Conservation (phyloP, 1,140 invertebrate genomes). For the Pseudomyrmex dendroicus region DNA sequence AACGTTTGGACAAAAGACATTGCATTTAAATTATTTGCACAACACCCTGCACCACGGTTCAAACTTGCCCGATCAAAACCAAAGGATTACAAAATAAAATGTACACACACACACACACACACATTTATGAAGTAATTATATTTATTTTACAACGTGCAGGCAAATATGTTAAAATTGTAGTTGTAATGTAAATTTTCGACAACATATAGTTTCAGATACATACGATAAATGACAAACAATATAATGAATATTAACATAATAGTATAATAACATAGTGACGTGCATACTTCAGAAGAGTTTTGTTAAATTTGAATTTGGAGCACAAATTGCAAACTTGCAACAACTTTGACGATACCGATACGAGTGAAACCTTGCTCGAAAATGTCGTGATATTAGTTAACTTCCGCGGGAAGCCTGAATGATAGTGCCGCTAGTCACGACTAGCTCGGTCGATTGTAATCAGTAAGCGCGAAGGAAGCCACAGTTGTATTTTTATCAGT, state of each 20-base stretch:
- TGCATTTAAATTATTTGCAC: no score
- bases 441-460: conserved; percentile 62
- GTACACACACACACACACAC: no score
- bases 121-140: no score
- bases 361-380: conserved; percentile 73
- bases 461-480: conserved; percentile 28
- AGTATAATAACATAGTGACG: conserved; percentile 6
- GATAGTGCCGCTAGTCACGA: conserved; percentile 71
- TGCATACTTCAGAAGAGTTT: neutral
- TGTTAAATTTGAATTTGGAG: conserved; percentile 47
- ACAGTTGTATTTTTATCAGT: conserved; percentile 39
- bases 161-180: neutral
- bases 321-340: conserved; percentile 15
- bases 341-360: conserved; percentile 9
- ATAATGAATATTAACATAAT: conserved; percentile 20
- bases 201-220: conserved; percentile 10
- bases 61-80: no score
- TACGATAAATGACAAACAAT: neutral
- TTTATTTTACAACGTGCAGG: neutral
- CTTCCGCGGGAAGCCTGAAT: conserved; percentile 62
- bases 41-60: no score
- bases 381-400: conserved; percentile 71
- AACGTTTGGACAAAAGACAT: no score
- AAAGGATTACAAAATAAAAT: no score
- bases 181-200: conserved; percentile 38